Evolutionary conservation across 2,888 invertebrate genomes (phyloP), one percentile per base, ranked within the genome.

Genomic region (Drosophila lutescens): DNA sequence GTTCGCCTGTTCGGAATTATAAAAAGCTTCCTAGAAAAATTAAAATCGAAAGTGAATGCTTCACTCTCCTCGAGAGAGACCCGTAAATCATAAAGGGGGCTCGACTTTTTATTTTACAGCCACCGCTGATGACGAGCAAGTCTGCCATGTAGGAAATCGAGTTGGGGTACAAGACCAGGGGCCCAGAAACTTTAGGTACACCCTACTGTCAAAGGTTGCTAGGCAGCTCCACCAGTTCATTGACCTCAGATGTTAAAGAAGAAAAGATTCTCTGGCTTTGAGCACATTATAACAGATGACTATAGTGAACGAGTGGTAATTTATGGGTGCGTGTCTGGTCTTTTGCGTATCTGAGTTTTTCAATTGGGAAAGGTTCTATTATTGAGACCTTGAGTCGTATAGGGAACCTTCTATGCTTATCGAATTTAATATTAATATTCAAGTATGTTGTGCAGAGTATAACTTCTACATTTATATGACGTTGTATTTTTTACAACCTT

Each of bases 21-120:
- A 80, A 89, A 78, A 83, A 84, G 71, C 85, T 86, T 89, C 88
- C 86, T 86, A 86, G 78, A 76, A 88, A 79, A 77, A 70, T 73
- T 76, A 12, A 85, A 86, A 89, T 77, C 80, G 89, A 86, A 88
- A 86, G 86, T 86, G 86, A 89, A 68, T 62, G 41, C 41, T 43
- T 69, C 41, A 34, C 49, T 23, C 38, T 68, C 47, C 30, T 17
- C 47, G 20, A 23, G 55, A 41, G 55, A 40, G 56, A 38, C 58
- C 77, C 77, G 79, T 89, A 87, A 87, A 82, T 89, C 85, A 89
- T 89, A 87, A 77, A 47, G 58, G 69, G 66, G 50, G 58, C 50
- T 30, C 30, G 55, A 7, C 30, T 32, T 12, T 47, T 30, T 30
- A 2, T 15, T 15, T 26, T 26, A 26, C 26, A 26, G 26, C 26